Evolutionary conservation across 2,113 vertebrate species (phyloP).

Genomic region (Xiphias gladius): DNA sequence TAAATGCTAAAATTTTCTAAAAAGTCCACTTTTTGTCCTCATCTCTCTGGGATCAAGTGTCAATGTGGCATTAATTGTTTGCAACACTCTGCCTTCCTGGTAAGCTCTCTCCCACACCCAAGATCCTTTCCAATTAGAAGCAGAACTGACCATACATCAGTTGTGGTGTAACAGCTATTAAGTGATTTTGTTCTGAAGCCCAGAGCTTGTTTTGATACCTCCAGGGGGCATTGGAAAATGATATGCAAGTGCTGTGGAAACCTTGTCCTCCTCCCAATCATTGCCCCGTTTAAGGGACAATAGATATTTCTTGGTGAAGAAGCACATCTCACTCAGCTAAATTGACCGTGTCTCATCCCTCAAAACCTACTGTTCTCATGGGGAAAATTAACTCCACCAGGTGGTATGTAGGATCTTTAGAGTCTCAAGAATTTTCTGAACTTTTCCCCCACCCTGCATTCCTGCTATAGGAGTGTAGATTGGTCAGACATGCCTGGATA

Average conservation of each 20-base stretch:
- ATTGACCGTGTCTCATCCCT: conserved; percentile 80
- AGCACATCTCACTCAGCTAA: conserved; percentile 77
- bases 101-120: conserved; percentile 54
- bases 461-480: conserved; percentile 62
- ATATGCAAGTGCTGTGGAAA: conserved; percentile 72
- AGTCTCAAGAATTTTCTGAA: conserved; percentile 28
- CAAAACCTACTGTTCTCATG: conserved; percentile 75
- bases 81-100: conserved; percentile 48
- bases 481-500: conserved; percentile 60
- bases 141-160: conserved; percentile 69
- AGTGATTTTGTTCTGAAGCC: conserved; percentile 73
- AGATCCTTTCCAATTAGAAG: conserved; percentile 73
- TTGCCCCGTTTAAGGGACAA: conserved; percentile 34
- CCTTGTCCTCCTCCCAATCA: conserved; percentile 12
- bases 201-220: conserved; percentile 71
- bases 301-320: conserved; percentile 45
- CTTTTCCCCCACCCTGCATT: conserved; percentile 62
- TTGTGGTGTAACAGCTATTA: conserved; percentile 73
- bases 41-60: conserved; percentile 2
- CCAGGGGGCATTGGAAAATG: conserved; percentile 72
- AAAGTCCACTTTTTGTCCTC: too few species aligned
- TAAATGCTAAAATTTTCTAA: too few species aligned
- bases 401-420: conserved; percentile 47
- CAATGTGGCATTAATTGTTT: conserved; percentile 77
- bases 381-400: conserved; percentile 56